These are phyloP conservation scores for Bemisia tabaci DNA, from an alignment of 1,140 invertebrate genomes.

Conservation along the genomic window DNA sequence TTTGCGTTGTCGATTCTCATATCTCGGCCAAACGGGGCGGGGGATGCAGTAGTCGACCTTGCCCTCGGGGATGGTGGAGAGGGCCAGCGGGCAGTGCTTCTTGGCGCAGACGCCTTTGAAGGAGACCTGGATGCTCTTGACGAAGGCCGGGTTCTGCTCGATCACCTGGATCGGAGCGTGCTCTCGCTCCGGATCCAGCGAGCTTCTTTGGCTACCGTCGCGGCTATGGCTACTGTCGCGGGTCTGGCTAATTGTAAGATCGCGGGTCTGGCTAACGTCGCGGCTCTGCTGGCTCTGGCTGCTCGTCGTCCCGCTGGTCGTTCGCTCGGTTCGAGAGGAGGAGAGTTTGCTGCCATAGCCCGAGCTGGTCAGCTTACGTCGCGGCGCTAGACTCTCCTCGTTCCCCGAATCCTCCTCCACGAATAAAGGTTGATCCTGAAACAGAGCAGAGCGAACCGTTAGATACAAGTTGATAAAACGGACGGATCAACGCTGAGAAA, in stretches of 20 bases:
- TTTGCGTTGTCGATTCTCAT: not conserved
- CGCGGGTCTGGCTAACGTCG: not conserved
- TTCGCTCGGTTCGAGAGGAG: not conserved
- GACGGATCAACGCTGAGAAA: too few relatives aligned
- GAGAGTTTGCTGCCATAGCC: not conserved
- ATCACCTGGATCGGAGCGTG: not conserved
- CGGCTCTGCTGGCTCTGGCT: not conserved
- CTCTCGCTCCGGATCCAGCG: not conserved
- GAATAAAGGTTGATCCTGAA: not conserved
- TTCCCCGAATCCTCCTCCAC: not conserved
- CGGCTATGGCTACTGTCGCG: not conserved
- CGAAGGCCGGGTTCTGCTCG: not conserved
- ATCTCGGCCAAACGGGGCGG: not conserved
- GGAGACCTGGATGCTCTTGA: not conserved
- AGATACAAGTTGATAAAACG: too few relatives aligned
- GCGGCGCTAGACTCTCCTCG: not conserved
- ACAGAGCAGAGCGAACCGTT: not conserved
- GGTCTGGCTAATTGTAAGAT: not conserved
- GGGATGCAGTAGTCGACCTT: not conserved
- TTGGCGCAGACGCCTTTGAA: not conserved
- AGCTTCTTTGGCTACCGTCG: not conserved
- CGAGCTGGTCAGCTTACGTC: not conserved
- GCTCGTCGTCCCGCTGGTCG: not conserved
- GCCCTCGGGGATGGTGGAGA: not conserved
- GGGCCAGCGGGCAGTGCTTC: not conserved